Conservation (phyloP, 2,797 vertebrate genomes). For the Tapera naevia region DNA sequence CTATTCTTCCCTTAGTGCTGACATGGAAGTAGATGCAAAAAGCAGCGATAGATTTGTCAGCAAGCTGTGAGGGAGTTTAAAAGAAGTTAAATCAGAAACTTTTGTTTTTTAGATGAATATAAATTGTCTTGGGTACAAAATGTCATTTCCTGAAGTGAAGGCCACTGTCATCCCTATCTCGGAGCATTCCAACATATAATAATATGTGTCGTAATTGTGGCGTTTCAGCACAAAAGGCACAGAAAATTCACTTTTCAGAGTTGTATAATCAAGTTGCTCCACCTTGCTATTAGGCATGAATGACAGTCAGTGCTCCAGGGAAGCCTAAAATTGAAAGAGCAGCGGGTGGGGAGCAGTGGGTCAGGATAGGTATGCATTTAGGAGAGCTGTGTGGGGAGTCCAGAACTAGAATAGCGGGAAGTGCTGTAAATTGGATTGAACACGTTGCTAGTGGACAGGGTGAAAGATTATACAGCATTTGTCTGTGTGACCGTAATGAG, state of each 20-base stretch:
- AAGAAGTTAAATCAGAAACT: slow-evolving; percentile 15
- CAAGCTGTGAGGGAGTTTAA: not conserved
- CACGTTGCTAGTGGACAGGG: slow-evolving; percentile 45
- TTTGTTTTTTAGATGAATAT: slow-evolving; percentile 43
- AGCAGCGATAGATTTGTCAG: not conserved
- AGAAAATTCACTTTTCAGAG: slow-evolving; percentile 56
- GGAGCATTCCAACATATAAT: slow-evolving; percentile 13
- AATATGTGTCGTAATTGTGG: slow-evolving; percentile 49
- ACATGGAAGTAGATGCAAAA: not conserved
- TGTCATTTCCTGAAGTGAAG: slow-evolving; percentile 46
- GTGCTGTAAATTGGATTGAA: slow-evolving; percentile 64
- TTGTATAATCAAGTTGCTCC: slow-evolving; percentile 64
- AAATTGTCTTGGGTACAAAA: slow-evolving; percentile 25
- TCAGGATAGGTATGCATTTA: slow-evolving; percentile 52
- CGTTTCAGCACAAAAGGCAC: slow-evolving; percentile 25
- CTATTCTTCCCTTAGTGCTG: not conserved
- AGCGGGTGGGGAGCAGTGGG: slow-evolving; percentile 58
- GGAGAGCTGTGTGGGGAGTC: slow-evolving; percentile 63
- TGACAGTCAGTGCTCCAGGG: slow-evolving; percentile 63
- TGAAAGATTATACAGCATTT: slow-evolving; percentile 68
- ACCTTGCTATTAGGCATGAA: slow-evolving; percentile 65
- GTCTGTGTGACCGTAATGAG: slow-evolving; percentile 64
- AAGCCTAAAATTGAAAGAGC: slow-evolving; percentile 63
- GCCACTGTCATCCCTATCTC: slow-evolving; percentile 11
- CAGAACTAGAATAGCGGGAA: slow-evolving; percentile 55